A percentile compares a stretch with the other conserved stretches of the same genome.
Conservation (phyloP, 2,113 vertebrate genomes). For the Tragelaphus strepsiceros region DNA sequence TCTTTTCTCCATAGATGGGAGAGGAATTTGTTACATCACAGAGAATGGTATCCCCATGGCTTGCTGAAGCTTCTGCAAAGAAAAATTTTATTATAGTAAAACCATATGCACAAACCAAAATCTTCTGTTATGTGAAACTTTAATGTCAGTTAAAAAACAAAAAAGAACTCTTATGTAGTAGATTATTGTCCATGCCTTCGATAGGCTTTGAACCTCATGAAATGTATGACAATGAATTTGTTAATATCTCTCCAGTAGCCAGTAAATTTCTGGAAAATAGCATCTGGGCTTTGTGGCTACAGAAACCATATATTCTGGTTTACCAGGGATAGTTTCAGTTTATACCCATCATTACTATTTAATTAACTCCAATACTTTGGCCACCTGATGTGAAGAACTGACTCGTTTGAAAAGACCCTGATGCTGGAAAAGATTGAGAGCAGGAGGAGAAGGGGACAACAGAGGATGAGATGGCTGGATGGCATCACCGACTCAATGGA, state of each 20-base stretch:
- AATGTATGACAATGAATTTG: neutral
- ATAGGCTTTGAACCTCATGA: neutral
- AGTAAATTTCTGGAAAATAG: neutral
- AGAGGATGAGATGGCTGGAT: neutral
- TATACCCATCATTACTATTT: neutral
- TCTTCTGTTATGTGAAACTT: neutral
- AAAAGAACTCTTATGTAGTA: neutral
- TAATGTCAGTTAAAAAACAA: neutral
- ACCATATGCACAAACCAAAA: neutral
- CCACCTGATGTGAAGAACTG: neutral
- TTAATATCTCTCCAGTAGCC: neutral
- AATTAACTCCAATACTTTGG: neutral
- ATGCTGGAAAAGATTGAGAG: neutral
- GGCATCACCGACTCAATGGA: neutral
- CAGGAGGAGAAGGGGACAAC: neutral
- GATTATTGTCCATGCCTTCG: neutral
- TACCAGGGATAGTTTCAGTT: neutral
- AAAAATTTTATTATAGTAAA: slow-evolving; percentile 33
- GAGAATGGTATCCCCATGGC: neutral
- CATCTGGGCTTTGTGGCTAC: neutral
- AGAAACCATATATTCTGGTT: neutral
- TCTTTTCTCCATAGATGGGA: neutral
- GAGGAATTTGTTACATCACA: slow-evolving; percentile 12
- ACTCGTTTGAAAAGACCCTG: neutral
- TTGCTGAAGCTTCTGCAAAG: neutral